phyloP scores from a whole-genome alignment of 2,113 vertebrate species.

The Chaetops frenatus region DNA sequence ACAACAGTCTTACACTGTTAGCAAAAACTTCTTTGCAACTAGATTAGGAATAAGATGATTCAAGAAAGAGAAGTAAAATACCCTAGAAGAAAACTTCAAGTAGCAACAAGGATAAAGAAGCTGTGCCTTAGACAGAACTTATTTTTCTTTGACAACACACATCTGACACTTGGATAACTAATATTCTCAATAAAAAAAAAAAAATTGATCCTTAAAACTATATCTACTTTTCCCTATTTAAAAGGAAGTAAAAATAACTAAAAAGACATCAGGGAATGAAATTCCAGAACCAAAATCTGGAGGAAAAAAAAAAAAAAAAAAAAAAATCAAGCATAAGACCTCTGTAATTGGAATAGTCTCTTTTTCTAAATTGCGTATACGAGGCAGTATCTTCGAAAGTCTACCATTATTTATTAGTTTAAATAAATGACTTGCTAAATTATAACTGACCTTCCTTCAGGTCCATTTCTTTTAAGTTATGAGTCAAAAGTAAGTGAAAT shows the following conservation, averaged over 20 bases:
- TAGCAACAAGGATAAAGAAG: neutral
- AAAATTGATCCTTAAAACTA: neutral
- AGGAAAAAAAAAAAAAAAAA: neutral
- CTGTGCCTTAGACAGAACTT: neutral
- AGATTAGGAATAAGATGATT: neutral
- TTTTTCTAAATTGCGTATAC: neutral
- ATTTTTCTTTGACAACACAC: neutral
- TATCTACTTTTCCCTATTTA: neutral
- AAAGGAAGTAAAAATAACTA: neutral
- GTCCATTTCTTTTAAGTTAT: neutral
- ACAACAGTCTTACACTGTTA: neutral
- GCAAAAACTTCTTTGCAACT: neutral
- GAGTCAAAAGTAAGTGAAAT: neutral
- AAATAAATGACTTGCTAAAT: neutral
- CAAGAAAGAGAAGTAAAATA: neutral
- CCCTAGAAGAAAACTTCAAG: neutral
- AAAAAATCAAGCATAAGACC: fast-evolving
- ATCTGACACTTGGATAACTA: neutral
- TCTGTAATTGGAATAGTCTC: neutral
- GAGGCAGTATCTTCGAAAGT: neutral
- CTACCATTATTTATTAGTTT: neutral
- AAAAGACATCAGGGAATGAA: neutral
- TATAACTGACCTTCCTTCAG: neutral
- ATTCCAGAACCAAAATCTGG: neutral
- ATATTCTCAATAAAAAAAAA: neutral